phyloP scores from a whole-genome alignment of 92 coral and sea anemone genomes.

The Porites rus region DNA sequence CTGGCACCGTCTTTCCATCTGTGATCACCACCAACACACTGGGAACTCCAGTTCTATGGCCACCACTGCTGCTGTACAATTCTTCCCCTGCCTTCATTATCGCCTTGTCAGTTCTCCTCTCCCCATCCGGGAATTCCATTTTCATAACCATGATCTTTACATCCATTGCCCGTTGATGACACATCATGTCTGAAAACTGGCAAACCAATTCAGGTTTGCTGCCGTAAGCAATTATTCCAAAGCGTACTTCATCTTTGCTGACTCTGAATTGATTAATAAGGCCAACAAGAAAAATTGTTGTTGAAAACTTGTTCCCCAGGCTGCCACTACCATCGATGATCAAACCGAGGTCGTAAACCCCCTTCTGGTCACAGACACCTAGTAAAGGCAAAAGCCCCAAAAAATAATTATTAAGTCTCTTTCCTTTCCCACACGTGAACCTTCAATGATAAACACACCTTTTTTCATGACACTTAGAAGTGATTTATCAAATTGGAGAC shows the following conservation, averaged over 20 bases:
- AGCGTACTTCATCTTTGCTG: conserved; percentile 14
- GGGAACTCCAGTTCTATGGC: conserved; percentile 40
- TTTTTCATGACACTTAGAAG: too few relatives aligned
- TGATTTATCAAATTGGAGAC: too few relatives aligned
- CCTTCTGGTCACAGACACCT: conserved; percentile 7
- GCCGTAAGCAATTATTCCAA: conserved; percentile 55
- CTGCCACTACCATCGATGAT: conserved; percentile 63
- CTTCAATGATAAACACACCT: too few relatives aligned
- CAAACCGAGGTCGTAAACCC: conserved; percentile 50
- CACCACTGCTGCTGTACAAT: conserved; percentile 16
- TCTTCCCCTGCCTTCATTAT: conserved; percentile 48
- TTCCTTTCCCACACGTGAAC: too few relatives aligned
- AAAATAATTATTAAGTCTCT: too few relatives aligned
- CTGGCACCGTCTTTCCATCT: conserved; percentile 27
- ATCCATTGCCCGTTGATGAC: not conserved
- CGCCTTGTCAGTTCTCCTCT: conserved; percentile 51
- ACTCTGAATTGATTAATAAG: conserved; percentile 33
- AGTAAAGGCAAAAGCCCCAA: not conserved
- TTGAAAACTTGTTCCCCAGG: conserved; percentile 28
- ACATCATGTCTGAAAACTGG: conserved; percentile 5
- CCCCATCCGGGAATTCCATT: conserved; percentile 55
- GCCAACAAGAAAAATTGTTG: conserved; percentile 34
- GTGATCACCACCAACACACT: conserved; percentile 58
- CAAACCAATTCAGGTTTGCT: conserved; percentile 12
- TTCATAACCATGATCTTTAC: conserved; percentile 39